Evolutionary conservation across 2,888 invertebrate genomes (phyloP).

Genomic region (Tipula vernalis): DNA sequence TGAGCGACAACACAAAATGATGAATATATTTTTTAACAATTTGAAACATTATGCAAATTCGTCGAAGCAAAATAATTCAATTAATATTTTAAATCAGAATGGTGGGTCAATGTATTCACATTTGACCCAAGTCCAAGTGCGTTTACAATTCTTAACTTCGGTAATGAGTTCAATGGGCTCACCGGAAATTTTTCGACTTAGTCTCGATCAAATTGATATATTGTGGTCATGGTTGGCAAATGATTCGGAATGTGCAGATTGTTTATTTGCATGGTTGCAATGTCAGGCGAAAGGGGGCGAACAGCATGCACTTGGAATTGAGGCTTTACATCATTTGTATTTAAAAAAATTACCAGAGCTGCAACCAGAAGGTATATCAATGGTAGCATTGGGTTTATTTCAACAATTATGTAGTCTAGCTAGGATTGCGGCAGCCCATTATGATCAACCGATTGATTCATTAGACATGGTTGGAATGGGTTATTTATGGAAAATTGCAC

Average conservation of each 20-base stretch:
- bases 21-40: constrained; percentile 83
- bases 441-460: constrained; percentile 38
- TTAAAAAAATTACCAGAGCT: constrained; percentile 79
- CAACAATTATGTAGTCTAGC: constrained; percentile 85
- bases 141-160: constrained; percentile 83
- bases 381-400: constrained; percentile 81
- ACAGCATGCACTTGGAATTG: constrained; percentile 79
- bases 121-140: constrained; percentile 80
- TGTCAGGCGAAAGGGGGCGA: constrained; percentile 86
- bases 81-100: constrained; percentile 24
- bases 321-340: constrained; percentile 77
- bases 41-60: constrained; percentile 56
- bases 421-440: constrained; percentile 62
- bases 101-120: constrained; percentile 48
- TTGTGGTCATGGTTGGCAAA: constrained; percentile 85
- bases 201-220: constrained; percentile 79
- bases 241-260: constrained; percentile 77
- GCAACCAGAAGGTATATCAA: constrained; percentile 77
- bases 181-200: constrained; percentile 73
- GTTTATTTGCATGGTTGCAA: constrained; percentile 85
- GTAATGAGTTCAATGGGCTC: constrained; percentile 85
- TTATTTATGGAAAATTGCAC: constrained; percentile 87
- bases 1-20: constrained; percentile 83
- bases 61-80: constrained; percentile 23
- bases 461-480: constrained; percentile 74